Evolutionary conservation across 2,113 vertebrate genomes (phyloP).

Genomic region (Oncorhynchus nerka): DNA sequence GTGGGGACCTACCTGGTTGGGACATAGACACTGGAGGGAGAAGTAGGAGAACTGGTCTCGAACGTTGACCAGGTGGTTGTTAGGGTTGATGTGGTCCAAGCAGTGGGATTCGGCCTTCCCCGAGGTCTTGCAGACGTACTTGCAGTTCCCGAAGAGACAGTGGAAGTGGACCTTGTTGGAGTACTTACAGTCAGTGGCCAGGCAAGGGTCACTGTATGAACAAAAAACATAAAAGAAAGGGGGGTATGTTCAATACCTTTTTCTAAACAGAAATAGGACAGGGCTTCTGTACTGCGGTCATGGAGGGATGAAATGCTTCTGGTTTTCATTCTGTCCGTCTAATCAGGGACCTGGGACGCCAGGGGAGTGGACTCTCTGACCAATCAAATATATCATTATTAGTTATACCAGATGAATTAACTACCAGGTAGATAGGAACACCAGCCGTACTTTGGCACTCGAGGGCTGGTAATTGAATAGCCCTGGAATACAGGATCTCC

Average conservation of each 20-base stretch:
- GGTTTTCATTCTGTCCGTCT: no score
- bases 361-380: no score
- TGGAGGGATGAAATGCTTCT: no score
- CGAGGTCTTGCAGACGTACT: conserved; percentile 98
- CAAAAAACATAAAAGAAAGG: conserved; percentile 13
- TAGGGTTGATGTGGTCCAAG: conserved; percentile 99
- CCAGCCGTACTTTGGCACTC: no score
- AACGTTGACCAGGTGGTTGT: conserved; percentile 94
- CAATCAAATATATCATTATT: no score
- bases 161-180: conserved; percentile 99
- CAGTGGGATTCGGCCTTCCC: conserved; percentile 99
- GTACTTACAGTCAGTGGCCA: conserved; percentile 98
- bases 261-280: neutral
- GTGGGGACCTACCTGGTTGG: conserved; percentile 87
- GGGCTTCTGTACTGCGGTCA: neutral
- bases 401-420: no score
- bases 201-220: conserved; percentile 85
- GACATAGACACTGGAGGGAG: conserved; percentile 97
- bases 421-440: no score
- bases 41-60: conserved; percentile 98
- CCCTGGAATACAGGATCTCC: no score
- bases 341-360: no score
- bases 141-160: conserved; percentile 99
- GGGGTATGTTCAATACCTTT: conserved; percentile 13
- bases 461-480: no score